Conservation (phyloP, 1,140 invertebrate species). For the Druon quercuslanigerum region DNA sequence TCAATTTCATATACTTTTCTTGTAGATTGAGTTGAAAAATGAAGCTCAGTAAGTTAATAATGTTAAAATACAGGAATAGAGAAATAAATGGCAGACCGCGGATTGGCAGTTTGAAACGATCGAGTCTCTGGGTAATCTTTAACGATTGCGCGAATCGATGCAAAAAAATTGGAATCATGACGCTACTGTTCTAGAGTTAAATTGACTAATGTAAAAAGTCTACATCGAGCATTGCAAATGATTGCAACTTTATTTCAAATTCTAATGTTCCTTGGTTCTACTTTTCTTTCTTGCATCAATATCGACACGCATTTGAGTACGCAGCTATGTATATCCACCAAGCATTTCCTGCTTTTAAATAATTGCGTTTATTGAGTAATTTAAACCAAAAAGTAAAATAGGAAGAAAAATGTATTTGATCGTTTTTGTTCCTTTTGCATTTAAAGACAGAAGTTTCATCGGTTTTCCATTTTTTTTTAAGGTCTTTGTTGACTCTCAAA, state of each 20-base stretch:
- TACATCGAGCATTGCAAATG: not conserved
- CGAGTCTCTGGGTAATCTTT: not conserved
- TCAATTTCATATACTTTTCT: constrained; percentile 18
- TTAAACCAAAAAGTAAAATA: too few relatives aligned
- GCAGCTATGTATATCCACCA: too few relatives aligned
- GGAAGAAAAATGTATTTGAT: too few relatives aligned
- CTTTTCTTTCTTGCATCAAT: too few relatives aligned
- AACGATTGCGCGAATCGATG: not conserved
- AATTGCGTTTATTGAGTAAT: too few relatives aligned
- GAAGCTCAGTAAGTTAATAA: not conserved
- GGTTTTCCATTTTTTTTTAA: too few relatives aligned
- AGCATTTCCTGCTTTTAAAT: too few relatives aligned
- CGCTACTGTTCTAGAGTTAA: constrained; percentile 11
- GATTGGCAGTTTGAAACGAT: not conserved
- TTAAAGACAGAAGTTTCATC: too few relatives aligned
- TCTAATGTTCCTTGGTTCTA: not conserved
- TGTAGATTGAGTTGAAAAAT: constrained; percentile 15
- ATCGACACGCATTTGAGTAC: too few relatives aligned
- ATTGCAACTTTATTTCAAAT: constrained; percentile 12
- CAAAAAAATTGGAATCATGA: constrained; percentile 19
- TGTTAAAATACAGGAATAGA: not conserved
- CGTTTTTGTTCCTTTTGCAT: too few relatives aligned
- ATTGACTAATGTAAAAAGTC: not conserved
- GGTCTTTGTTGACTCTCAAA: too few relatives aligned
- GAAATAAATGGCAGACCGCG: not conserved